Evolutionary conservation across 2,888 invertebrate species (phyloP).

Genomic region (Lissonota sp.): DNA sequence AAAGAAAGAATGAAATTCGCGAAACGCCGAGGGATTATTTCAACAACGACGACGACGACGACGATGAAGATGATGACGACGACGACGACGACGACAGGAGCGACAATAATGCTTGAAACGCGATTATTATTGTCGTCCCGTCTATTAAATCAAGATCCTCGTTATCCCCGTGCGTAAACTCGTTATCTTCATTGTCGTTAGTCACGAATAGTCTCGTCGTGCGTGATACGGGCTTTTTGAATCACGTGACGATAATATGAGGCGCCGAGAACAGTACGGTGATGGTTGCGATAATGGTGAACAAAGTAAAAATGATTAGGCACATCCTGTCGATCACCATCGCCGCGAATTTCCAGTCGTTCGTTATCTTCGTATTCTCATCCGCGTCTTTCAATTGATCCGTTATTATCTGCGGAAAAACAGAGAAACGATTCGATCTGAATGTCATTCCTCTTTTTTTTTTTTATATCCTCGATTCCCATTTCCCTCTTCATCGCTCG

Average conservation of each 20-base stretch:
- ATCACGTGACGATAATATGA: slow-evolving; percentile 95
- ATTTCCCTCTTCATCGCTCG: not conserved
- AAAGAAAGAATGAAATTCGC: slow-evolving; percentile 26
- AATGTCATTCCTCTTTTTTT: slow-evolving; percentile 43
- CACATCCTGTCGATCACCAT: slow-evolving; percentile 99
- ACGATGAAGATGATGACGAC: slow-evolving; percentile 15
- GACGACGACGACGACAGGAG: slow-evolving; percentile 19
- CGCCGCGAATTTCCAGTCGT: slow-evolving; percentile 99
- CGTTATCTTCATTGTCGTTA: slow-evolving; percentile 55
- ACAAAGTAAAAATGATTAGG: slow-evolving; percentile 99
- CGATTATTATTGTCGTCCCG: slow-evolving; percentile 41
- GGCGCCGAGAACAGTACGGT: slow-evolving; percentile 98
- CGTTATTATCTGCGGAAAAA: slow-evolving; percentile 86
- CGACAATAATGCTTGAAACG: slow-evolving; percentile 1
- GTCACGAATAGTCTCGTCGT: slow-evolving; percentile 55
- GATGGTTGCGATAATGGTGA: slow-evolving; percentile 98
- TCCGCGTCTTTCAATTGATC: slow-evolving; percentile 96
- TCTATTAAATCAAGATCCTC: slow-evolving; percentile 59
- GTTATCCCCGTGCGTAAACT: slow-evolving; percentile 36
- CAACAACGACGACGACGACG: slow-evolving; percentile 13
- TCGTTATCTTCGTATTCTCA: slow-evolving; percentile 96
- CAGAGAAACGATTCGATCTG: slow-evolving; percentile 56
- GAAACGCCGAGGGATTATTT: slow-evolving; percentile 15
- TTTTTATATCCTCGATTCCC: not conserved
- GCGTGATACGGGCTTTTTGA: slow-evolving; percentile 75